Evolutionary conservation across 2,797 vertebrate genomes (phyloP), one percentile per base, ranked within the genome.

Genomic region (Philypnodon macrostomus): DNA sequence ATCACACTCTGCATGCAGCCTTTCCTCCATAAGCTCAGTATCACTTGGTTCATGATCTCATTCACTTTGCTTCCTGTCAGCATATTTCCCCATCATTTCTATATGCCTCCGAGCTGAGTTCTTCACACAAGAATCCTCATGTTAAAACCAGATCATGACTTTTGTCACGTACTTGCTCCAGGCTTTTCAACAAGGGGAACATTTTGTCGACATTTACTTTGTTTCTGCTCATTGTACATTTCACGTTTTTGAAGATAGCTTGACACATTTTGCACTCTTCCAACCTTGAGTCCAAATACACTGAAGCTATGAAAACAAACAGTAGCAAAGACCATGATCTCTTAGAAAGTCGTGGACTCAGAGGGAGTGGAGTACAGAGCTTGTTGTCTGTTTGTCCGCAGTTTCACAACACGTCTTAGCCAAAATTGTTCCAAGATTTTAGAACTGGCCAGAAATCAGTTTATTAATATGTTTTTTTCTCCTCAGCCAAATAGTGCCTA

Each of bases 311-410:
- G 29, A 44, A 24, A 32, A 50, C n/a, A 47, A 60, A 47, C 29
- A 23, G 11, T 7, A 12, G 15, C 31, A 44, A 47, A 35, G 21
- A 47, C 6, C 5, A 9, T 53, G 45, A 66, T 54, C 46, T 46
- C 27, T 7, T 4, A 7, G 13, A 24, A 30, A 37, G 23, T 12
- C 47, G 36, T 47, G 36, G 35, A 18, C 30, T 29, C 15, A 18
- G 36, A 40, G 3, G 19, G 3, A 21, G 5, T 5, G 11, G 32
- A 14, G 32, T 2, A 32, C 31, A 29, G 9, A 29, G 26, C 9
- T 2, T 29, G n/a, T 15, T 13, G 32, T 14, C 13, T 33, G 37
- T 7, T 9, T 7, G 2, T 13, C n/a, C 14, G 12, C 2, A 6
- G n/a, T 39, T 21, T 6, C n/a, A n/a, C 7, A 21, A 14, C 37